Evolutionary conservation across 2,888 invertebrate genomes (phyloP).

Genomic region (Baronia brevicornis): DNA sequence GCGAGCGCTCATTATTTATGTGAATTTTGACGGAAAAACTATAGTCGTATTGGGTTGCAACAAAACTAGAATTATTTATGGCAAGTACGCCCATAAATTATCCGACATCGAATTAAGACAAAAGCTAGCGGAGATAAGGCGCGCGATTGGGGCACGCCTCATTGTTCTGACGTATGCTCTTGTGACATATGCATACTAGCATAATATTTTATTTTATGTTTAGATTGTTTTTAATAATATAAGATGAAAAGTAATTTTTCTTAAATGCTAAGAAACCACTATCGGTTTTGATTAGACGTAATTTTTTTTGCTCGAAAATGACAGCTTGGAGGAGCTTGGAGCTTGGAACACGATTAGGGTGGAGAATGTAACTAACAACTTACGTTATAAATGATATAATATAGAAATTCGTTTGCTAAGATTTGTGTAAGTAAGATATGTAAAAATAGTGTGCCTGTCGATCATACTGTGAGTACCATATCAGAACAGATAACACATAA

Average conservation of each 20-base stretch:
- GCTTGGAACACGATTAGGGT: too few relatives aligned
- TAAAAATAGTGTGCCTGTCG: too few relatives aligned
- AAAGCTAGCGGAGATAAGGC: constrained; percentile 61
- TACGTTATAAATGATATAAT: too few relatives aligned
- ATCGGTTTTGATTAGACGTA: too few relatives aligned
- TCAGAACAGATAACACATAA: too few relatives aligned
- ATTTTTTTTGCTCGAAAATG: too few relatives aligned
- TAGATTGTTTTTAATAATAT: constrained; percentile 51
- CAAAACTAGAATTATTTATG: constrained; percentile 68
- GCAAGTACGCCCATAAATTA: constrained; percentile 60
- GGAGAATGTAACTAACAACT: too few relatives aligned
- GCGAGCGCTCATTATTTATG: constrained; percentile 65
- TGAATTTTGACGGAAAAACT: constrained; percentile 65
- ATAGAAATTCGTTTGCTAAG: too few relatives aligned
- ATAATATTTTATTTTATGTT: constrained; percentile 57
- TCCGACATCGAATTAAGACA: constrained; percentile 67
- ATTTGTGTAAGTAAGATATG: too few relatives aligned
- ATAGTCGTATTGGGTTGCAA: constrained; percentile 37
- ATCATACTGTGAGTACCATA: too few relatives aligned
- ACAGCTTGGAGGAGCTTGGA: too few relatives aligned
- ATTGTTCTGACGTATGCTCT: constrained; percentile 56
- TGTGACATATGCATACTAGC: constrained; percentile 37
- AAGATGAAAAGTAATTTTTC: constrained; percentile 24
- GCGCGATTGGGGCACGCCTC: constrained; percentile 55
- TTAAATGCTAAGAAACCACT: constrained; percentile 13